A percentile compares a stretch with the other conserved stretches of the same genome.
Conservation (phyloP, 1,140 invertebrate genomes). For the Xylocopa sonorina region DNA sequence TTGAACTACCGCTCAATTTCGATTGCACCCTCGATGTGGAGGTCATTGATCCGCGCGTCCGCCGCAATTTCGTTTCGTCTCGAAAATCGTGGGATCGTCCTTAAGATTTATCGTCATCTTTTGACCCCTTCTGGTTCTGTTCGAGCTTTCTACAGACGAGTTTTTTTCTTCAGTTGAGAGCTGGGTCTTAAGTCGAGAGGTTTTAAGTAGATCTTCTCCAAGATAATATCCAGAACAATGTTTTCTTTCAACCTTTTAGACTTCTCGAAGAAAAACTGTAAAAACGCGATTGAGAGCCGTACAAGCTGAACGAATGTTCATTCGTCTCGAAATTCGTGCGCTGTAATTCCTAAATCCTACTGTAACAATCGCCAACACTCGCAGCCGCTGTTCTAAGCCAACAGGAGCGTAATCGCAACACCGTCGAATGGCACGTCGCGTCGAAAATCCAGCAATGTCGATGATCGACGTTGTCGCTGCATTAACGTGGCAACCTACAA, state of each 20-base stretch:
- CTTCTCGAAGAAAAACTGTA: too few relatives aligned
- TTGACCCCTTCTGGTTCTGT: not conserved
- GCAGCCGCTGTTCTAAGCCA: not conserved
- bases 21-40: constrained; percentile 1
- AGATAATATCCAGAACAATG: too few relatives aligned
- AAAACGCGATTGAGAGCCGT: too few relatives aligned
- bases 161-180: too few relatives aligned
- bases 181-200: too few relatives aligned
- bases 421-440: not conserved
- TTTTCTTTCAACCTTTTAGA: too few relatives aligned
- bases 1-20: constrained; percentile 19
- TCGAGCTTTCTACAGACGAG: not conserved
- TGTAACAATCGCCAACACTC: too few relatives aligned
- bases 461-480: constrained; percentile 42
- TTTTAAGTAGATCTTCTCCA: too few relatives aligned
- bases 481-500: constrained; percentile 30
- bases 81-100: not conserved
- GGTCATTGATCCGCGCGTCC: not conserved
- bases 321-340: too few relatives aligned
- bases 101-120: not conserved
- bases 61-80: not conserved
- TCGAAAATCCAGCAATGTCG: not conserved
- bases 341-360: too few relatives aligned
- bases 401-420: not conserved
- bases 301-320: too few relatives aligned